These are phyloP conservation scores for Brachypalpus laphriformis DNA, from an alignment of 2,888 invertebrate species.

Conservation along the genomic window DNA sequence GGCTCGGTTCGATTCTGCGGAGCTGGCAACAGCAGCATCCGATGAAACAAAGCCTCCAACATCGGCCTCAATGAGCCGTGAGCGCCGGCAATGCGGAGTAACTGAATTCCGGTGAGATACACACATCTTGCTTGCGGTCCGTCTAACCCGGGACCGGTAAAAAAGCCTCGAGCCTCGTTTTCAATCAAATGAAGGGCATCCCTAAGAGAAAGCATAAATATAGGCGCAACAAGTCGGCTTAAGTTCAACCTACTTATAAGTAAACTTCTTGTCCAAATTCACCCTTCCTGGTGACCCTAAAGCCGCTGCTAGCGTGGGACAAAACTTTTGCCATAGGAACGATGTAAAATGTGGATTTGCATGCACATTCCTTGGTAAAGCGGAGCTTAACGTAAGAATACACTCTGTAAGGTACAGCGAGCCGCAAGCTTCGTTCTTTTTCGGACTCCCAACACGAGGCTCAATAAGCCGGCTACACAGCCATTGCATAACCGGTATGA, in stretches of 20 bases:
- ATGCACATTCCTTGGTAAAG: conserved; percentile 91
- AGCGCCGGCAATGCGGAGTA: conserved; percentile 94
- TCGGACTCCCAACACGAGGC: conserved; percentile 85
- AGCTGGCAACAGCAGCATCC: conserved; percentile 95
- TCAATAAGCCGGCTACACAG: conserved; percentile 93
- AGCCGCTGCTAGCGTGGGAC: conserved; percentile 93
- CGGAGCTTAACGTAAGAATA: conserved; percentile 91
- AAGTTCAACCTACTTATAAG: conserved; percentile 84
- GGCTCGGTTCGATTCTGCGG: conserved; percentile 93
- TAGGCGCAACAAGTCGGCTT: background rate
- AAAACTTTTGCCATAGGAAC: conserved; percentile 96
- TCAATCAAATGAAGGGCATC: conserved; percentile 83
- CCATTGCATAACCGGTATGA: conserved; percentile 94
- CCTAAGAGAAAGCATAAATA: conserved; percentile 74
- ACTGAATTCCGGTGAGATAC: conserved; percentile 93
- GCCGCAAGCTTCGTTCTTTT: conserved; percentile 81
- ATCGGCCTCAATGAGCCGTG: conserved; percentile 94
- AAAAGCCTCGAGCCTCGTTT: conserved; percentile 82
- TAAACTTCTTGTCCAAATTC: conserved; percentile 89
- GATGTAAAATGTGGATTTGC: conserved; percentile 93
- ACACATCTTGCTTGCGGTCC: conserved; percentile 94
- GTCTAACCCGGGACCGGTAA: conserved; percentile 85
- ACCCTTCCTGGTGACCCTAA: conserved; percentile 91
- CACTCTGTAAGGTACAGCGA: conserved; percentile 93
- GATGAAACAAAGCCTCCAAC: conserved; percentile 95